Conservation (phyloP, 2,888 invertebrate genomes). For the Ennomos quercinarius region DNA sequence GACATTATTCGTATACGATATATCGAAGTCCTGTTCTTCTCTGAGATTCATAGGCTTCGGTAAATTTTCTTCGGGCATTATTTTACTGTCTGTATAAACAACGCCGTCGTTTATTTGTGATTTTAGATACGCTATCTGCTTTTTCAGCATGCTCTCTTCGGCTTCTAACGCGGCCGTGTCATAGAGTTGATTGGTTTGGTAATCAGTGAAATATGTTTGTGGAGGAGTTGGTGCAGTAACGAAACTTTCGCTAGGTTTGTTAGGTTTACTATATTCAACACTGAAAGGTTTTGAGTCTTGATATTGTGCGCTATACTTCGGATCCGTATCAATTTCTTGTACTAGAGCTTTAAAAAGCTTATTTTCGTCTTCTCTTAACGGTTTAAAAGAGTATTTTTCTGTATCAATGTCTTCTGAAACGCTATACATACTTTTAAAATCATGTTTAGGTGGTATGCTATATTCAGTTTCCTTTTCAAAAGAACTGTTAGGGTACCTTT, state of each 20-base stretch:
- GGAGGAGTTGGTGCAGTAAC: slow-evolving; percentile 23
- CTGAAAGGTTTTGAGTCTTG: slow-evolving; percentile 22
- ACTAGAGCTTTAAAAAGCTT: slow-evolving; percentile 35
- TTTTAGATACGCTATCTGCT: slow-evolving; percentile 36
- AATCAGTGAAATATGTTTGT: slow-evolving; percentile 26
- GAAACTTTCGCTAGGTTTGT: slow-evolving; percentile 14
- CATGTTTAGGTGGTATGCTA: slow-evolving; percentile 34
- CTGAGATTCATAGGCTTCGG: slow-evolving; percentile 69
- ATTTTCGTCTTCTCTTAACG: slow-evolving; percentile 27
- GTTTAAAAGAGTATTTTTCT: slow-evolving; percentile 21
- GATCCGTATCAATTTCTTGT: slow-evolving; percentile 36
- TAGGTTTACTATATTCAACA: slow-evolving; percentile 18
- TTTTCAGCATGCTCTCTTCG: slow-evolving; percentile 45
- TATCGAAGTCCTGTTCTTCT: slow-evolving; percentile 58
- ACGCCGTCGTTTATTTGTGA: slow-evolving; percentile 27
- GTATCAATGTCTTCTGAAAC: slow-evolving; percentile 23
- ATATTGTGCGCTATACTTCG: slow-evolving; percentile 25
- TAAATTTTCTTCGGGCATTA: slow-evolving; percentile 55
- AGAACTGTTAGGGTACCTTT: slow-evolving; percentile 36
- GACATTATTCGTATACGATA: slow-evolving; percentile 66
- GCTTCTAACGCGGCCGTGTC: slow-evolving; percentile 38
- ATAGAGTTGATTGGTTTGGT: slow-evolving; percentile 28
- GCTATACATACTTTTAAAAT: slow-evolving; percentile 38
- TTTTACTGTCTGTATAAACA: slow-evolving; percentile 31
- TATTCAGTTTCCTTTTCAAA: slow-evolving; percentile 33